Conservation (phyloP, 2,113 vertebrate species). For the Gnathonemus echidnorhynchus region DNA sequence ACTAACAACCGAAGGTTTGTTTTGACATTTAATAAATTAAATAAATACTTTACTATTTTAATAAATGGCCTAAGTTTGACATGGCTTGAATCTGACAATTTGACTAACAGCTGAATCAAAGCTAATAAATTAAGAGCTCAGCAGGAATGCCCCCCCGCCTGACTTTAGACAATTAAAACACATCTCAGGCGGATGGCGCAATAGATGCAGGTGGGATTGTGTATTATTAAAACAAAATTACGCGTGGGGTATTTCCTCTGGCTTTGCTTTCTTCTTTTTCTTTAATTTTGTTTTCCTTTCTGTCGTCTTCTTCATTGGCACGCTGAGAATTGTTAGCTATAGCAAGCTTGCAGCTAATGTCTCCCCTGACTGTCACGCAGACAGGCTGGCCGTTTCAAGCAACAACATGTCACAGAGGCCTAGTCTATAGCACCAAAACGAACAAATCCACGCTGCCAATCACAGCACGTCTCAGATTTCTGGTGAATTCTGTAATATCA, state of each 20-base stretch:
- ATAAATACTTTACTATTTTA: neutral
- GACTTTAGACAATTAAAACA: neutral
- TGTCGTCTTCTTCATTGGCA: neutral
- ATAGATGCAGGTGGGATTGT: neutral
- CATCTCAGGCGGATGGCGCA: neutral
- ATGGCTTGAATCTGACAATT: neutral
- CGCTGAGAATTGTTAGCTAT: neutral
- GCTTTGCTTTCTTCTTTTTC: neutral
- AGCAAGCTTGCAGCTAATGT: neutral
- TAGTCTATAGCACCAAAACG: neutral
- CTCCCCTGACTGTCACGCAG: neutral
- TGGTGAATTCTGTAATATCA: neutral
- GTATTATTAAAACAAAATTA: neutral
- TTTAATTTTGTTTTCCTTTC: neutral
- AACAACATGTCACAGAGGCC: neutral
- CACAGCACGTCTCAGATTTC: neutral
- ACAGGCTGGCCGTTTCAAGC: neutral
- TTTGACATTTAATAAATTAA: neutral
- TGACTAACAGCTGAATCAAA: neutral
- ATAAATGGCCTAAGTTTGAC: neutral
- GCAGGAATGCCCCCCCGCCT: neutral
- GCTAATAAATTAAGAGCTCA: neutral
- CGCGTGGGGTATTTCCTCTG: neutral
- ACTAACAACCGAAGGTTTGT: neutral
- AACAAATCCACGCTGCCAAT: neutral